Percentiles rank a stretch among this genome's conserved stretches.
Evolutionary conservation across 2,888 invertebrate species (phyloP).

Genomic region (Xiphydria camelus): DNA sequence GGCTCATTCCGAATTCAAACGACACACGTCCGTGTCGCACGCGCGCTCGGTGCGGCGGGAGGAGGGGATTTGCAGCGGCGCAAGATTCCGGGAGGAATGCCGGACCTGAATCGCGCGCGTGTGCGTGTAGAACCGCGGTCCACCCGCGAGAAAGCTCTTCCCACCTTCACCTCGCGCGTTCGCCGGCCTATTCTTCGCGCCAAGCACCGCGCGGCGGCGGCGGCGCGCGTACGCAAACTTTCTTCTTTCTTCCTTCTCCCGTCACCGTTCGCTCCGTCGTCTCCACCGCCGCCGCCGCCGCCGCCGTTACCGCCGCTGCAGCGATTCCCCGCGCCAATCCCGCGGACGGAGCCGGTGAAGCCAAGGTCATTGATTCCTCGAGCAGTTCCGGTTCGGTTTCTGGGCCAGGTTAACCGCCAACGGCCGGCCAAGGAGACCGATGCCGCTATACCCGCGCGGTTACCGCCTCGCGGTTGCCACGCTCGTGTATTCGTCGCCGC

Average conservation of each 20-base stretch:
- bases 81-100: too few relatives aligned
- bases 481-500: too few relatives aligned
- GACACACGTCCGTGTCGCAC: not conserved
- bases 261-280: not conserved
- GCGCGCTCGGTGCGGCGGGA: not conserved
- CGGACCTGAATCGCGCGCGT: not conserved
- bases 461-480: too few relatives aligned
- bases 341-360: constrained; percentile 18
- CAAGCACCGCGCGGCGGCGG: too few relatives aligned
- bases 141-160: not conserved
- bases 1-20: not conserved
- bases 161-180: too few relatives aligned
- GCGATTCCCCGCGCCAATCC: too few relatives aligned
- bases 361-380: constrained; percentile 56
- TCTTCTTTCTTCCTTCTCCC: not conserved
- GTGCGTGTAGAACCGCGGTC: not conserved
- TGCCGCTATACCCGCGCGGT: too few relatives aligned
- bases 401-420: constrained; percentile 51
- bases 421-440: too few relatives aligned
- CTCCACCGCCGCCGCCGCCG: too few relatives aligned
- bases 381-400: constrained; percentile 54
- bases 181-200: too few relatives aligned
- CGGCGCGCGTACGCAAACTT: not conserved
- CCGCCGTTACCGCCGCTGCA: too few relatives aligned
- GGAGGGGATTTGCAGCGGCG: not conserved